phyloP scores from a whole-genome alignment of 2,113 vertebrate genomes.

The Peromyscus maniculatus region DNA sequence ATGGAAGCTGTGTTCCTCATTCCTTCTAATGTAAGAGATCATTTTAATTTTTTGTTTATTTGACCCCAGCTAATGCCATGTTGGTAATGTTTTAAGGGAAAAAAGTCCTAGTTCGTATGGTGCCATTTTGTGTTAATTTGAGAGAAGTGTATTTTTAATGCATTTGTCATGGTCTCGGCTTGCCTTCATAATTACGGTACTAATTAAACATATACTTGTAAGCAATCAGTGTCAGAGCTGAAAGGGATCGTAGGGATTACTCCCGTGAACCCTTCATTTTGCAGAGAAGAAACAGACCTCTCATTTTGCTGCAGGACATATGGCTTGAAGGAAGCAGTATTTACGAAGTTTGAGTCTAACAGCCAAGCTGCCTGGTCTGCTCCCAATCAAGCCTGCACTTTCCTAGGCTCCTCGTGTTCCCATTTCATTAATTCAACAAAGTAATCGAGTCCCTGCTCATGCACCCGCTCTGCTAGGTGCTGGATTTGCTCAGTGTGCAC shows the following conservation, averaged over 20 bases:
- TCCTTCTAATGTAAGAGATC: constrained; percentile 46
- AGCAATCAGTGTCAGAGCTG: constrained; percentile 74
- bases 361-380: constrained; percentile 4
- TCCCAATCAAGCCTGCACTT: not conserved
- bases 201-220: constrained; percentile 76
- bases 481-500: not conserved
- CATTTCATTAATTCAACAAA: constrained; percentile 41
- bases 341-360: constrained; percentile 21
- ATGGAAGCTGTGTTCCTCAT: constrained; percentile 13
- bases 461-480: not conserved
- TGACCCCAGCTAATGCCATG: constrained; percentile 55
- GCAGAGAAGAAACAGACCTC: constrained; percentile 55
- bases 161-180: constrained; percentile 65
- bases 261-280: constrained; percentile 64
- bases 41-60: constrained; percentile 72
- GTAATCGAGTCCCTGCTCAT: not conserved
- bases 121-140: constrained; percentile 70
- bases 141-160: constrained; percentile 76
- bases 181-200: constrained; percentile 70
- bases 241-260: constrained; percentile 56
- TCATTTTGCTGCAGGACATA: constrained; percentile 23
- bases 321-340: constrained; percentile 29
- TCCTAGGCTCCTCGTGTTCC: constrained; percentile 8
- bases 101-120: constrained; percentile 45
- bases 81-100: constrained; percentile 37